Base-by-base conservation (phyloP, 2,888 invertebrate genomes). In the Spodoptera littoralis region DNA sequence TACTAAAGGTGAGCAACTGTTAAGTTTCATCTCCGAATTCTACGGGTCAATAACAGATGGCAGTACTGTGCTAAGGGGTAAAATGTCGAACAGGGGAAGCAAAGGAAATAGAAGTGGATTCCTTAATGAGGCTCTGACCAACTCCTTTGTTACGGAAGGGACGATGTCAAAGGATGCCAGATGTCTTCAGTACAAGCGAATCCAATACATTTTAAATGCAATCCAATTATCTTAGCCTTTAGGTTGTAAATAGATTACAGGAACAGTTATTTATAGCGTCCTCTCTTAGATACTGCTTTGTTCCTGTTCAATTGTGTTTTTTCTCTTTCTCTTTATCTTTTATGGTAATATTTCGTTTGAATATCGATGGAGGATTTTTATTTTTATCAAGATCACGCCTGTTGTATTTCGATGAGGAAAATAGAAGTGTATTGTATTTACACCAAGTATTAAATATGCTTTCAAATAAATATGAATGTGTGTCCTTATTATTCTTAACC, bases 131-230 rank as follows among this genome's bases (percentile, higher is more conserved):
- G 11, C 50, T 41, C n/a, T 18, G 51, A 44, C 43, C 50, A 48
- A 46, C 6, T 48, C 52, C 56, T 65, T 65, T 56, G 45, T 52
- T 24, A 18, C 12, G 36, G 11, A 22, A 9, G n/a, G 11, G 3
- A 36, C 44, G 1, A 2, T 30, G 0, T 36, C 65, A 56, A 65
- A 52, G 48, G 48, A 22, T 3, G 11, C 41, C n/a, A 11, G 62
- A 41, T 69, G 27, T 43, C n/a, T 22, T 3, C 2, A 8, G n/a
- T 2, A 49, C 11, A 30, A 13, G 47, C 43, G 51, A 48, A 45
- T 18, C n/a, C 13, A 55, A 55, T 65, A 48, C 65, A 65, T 72
- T 66, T 70, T 22, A 62, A 61, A 65, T 51, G 27, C 52, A 65
- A 46, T 51, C 9, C 46, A 51, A 69, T 51, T 46, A 60, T 27